phyloP scores from a whole-genome alignment of 2,797 vertebrate species.

The Xiphophorus birchmanni region DNA sequence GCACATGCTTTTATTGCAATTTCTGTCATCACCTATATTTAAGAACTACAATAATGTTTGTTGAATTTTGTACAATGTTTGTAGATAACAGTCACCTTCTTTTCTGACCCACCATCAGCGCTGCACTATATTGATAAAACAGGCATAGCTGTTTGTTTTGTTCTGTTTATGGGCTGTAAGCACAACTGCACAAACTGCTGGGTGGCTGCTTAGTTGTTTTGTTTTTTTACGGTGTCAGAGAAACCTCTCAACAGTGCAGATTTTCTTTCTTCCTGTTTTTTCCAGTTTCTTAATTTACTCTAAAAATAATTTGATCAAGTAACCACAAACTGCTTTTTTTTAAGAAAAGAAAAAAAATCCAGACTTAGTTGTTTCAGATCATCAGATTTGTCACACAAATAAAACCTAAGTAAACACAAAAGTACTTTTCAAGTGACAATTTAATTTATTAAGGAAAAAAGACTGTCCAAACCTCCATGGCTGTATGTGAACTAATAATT shows the following conservation, averaged over 20 bases:
- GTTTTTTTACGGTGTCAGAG: background rate
- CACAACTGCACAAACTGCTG: background rate
- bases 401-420: background rate
- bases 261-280: background rate
- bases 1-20: background rate
- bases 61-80: background rate
- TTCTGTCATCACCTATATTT: background rate
- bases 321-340: background rate
- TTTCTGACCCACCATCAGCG: background rate
- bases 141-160: background rate
- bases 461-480: background rate
- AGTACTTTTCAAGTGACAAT: background rate
- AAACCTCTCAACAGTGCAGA: background rate
- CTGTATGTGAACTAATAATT: background rate
- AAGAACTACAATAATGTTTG: background rate
- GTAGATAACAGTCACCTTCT: background rate
- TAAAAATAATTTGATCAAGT: background rate
- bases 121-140: background rate
- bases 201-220: background rate
- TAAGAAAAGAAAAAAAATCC: background rate
- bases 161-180: background rate
- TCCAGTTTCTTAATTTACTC: background rate
- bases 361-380: background rate
- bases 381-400: background rate
- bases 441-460: background rate